Evolutionary conservation across 2,888 invertebrate genomes (phyloP), one percentile per base, ranked within the genome.

Genomic region (Diaphora mendica): DNA sequence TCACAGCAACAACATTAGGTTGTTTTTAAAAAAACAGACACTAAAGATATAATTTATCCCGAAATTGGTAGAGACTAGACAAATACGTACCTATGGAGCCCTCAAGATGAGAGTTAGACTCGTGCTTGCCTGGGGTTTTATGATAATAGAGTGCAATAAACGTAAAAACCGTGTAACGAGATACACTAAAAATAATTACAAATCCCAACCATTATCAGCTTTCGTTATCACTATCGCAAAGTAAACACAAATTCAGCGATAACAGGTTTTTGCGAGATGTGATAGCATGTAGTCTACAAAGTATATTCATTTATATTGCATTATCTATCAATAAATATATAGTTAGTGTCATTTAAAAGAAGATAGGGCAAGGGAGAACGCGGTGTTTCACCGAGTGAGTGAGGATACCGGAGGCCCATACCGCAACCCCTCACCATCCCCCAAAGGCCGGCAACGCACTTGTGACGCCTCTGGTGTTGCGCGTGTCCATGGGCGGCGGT

Each of bases 221-320:
- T 88, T 86, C 87, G 87, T 82, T 90, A 89, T 88, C 90, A 83
- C 76, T 91, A 92, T 91, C 91, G 81, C 76, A 85, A 79, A 83
- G 83, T 89, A 91, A 91, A 94, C 91, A 92, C 75, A 90, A 90
- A 90, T 89, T 85, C 80, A 79, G 85, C 84, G 93, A 93, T 93
- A 93, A 77, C 80, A 86, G 74, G 80, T 82, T 91, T 92, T 91
- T 90, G 89, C 86, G 91, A 92, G 92, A 94, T 93, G 91, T 82
- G 89, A 87, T 90, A 90, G 92, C 90, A 88, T 88, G 84, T 86
- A 88, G 85, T 88, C 81, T 83, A 86, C 87, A 88, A 82, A 90
- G 90, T 89, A 85, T 92, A 90, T 91, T 92, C 90, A 88, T 91
- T 92, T 91, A 80, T 90, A 92, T 92, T 92, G 89, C 83, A 84